Conservation (phyloP, 2,797 vertebrate genomes). For the Clarias laeviceps region DNA sequence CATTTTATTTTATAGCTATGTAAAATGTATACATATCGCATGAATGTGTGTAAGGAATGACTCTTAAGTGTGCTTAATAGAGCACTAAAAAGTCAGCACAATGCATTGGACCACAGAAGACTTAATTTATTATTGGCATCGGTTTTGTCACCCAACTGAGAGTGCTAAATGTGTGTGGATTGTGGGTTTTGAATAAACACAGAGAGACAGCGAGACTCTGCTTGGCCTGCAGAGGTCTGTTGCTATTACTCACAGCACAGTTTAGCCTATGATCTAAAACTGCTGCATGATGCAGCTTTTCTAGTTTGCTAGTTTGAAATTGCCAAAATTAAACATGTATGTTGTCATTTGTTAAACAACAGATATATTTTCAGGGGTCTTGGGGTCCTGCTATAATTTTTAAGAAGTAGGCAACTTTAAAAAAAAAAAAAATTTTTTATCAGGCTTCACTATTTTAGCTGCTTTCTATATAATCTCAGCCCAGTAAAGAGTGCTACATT, state of each 20-base stretch:
- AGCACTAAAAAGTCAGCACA: constrained; percentile 40
- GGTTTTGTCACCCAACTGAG: constrained; percentile 47
- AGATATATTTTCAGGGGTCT: constrained; percentile 41
- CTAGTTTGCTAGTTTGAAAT: constrained; percentile 26
- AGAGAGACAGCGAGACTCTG: constrained; percentile 33
- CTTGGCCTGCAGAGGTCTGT: constrained; percentile 31
- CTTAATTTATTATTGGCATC: constrained; percentile 46
- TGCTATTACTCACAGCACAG: constrained; percentile 40
- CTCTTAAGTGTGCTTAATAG: constrained; percentile 41
- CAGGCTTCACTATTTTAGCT: neutral
- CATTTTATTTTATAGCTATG: constrained; percentile 51
- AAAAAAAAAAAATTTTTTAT: too few species aligned
- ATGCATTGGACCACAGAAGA: constrained; percentile 40
- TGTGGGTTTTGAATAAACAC: constrained; percentile 33
- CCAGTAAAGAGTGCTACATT: constrained; percentile 25
- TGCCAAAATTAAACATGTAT: constrained; percentile 29
- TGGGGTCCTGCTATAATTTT: constrained; percentile 33
- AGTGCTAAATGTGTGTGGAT: constrained; percentile 42
- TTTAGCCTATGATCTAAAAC: constrained; percentile 25
- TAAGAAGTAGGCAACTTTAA: constrained; percentile 27
- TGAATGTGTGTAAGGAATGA: constrained; percentile 34
- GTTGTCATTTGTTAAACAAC: constrained; percentile 30
- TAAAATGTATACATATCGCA: constrained; percentile 55
- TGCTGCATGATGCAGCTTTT: constrained; percentile 14
- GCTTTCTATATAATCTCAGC: constrained; percentile 12